phyloP scores from a whole-genome alignment of 1,140 invertebrate genomes.

The Zaprionus ghesquierei region DNA sequence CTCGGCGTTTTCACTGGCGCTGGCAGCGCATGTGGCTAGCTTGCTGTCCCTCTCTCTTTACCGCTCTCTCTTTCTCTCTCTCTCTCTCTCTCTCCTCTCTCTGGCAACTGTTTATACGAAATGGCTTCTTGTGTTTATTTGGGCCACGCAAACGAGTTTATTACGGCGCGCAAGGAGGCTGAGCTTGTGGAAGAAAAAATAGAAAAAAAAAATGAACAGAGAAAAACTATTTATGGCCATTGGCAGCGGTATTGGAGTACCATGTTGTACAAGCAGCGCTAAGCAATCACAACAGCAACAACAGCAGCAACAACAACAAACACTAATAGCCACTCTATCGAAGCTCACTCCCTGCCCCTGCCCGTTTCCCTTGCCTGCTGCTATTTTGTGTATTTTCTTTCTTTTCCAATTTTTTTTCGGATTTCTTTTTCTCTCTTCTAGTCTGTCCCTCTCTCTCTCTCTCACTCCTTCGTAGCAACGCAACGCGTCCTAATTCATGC shows the following conservation, averaged over 20 bases:
- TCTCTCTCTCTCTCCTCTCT: background rate
- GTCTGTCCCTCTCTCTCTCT: background rate
- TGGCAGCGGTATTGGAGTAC: constrained; percentile 61
- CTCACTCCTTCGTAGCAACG: background rate
- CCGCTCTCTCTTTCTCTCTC: background rate
- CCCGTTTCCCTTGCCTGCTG: background rate
- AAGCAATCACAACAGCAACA: constrained; percentile 61
- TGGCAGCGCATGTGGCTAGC: constrained; percentile 11
- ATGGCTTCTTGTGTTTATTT: constrained; percentile 70
- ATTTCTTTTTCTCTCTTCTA: background rate
- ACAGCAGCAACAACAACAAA: constrained; percentile 47
- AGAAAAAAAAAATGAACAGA: constrained; percentile 11
- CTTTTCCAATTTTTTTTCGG: constrained; percentile 16
- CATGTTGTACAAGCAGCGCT: constrained; percentile 50
- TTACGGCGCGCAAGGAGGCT: constrained; percentile 50
- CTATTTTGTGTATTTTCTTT: constrained; percentile 50
- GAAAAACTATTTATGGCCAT: constrained; percentile 71
- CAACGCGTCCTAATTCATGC: constrained; percentile 54
- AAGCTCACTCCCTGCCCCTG: constrained; percentile 9
- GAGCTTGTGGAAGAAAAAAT: constrained; percentile 1
- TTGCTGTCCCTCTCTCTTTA: background rate
- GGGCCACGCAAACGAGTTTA: constrained; percentile 71
- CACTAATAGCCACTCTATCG: constrained; percentile 37
- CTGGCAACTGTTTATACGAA: constrained; percentile 58
- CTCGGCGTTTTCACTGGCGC: too few species aligned